Evolutionary conservation across 1,140 invertebrate genomes (phyloP).

Genomic region (Drosophila yakuba): DNA sequence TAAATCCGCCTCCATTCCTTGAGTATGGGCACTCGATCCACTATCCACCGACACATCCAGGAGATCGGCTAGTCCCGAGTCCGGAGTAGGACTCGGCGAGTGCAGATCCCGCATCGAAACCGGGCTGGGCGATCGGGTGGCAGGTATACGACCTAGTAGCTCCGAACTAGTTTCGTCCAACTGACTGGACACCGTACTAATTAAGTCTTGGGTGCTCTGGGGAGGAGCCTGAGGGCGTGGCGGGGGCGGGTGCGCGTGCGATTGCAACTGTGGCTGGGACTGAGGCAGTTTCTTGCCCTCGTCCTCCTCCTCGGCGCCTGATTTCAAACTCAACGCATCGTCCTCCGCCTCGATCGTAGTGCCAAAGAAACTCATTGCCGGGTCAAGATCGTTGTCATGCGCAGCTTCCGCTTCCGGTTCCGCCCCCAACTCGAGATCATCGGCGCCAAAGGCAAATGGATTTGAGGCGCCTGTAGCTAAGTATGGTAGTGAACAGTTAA

Average conservation of each 20-base stretch:
- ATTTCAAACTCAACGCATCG: slow-evolving; percentile 74
- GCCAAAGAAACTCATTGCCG: slow-evolving; percentile 76
- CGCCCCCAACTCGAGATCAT: slow-evolving; percentile 61
- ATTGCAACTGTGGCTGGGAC: slow-evolving; percentile 63
- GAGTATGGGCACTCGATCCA: slow-evolving; percentile 65
- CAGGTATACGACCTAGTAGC: slow-evolving; percentile 91
- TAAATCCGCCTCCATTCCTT: slow-evolving; percentile 67
- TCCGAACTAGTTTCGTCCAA: slow-evolving; percentile 95
- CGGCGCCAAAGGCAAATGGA: slow-evolving; percentile 86
- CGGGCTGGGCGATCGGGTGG: slow-evolving; percentile 92
- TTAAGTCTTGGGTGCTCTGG: slow-evolving; percentile 92
- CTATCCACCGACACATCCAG: slow-evolving; percentile 86
- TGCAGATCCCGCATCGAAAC: slow-evolving; percentile 91
- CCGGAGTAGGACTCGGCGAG: slow-evolving; percentile 93
- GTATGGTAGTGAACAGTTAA: not conserved
- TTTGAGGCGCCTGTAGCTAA: slow-evolving; percentile 84
- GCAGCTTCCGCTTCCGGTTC: slow-evolving; percentile 51
- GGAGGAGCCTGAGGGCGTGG: slow-evolving; percentile 87
- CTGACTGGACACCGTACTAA: slow-evolving; percentile 93
- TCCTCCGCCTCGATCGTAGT: slow-evolving; percentile 79
- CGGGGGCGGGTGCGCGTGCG: slow-evolving; percentile 85
- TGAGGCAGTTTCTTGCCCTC: slow-evolving; percentile 68
- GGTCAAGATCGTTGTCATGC: slow-evolving; percentile 53
- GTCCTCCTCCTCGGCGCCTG: slow-evolving; percentile 72
- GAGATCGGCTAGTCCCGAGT: slow-evolving; percentile 87